Evolutionary conservation across 2,113 vertebrate genomes (phyloP).

Genomic region (Aegotheles bennettii): DNA sequence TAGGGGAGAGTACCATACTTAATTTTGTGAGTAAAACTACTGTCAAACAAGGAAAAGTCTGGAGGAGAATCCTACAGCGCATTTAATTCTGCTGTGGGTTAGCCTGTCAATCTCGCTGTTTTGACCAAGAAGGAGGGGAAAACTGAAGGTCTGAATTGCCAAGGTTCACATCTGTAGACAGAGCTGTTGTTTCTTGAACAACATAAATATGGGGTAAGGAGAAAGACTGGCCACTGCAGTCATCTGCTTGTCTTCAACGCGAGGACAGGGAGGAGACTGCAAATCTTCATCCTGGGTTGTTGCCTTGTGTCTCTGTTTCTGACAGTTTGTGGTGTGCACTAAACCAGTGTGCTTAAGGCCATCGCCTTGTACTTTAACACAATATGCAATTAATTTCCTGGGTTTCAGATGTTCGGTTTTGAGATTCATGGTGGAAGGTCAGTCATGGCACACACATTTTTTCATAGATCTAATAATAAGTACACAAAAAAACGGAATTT

Average conservation of each 20-base stretch:
- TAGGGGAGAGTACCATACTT: neutral
- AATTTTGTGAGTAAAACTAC: neutral
- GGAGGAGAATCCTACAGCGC: neutral
- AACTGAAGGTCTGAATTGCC: neutral
- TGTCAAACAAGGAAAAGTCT: neutral
- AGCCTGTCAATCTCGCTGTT: neutral
- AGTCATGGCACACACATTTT: rapidly evolving
- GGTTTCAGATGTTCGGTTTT: neutral
- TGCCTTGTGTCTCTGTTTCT: neutral
- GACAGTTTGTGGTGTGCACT: neutral
- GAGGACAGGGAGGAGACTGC: neutral
- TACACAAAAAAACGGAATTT: neutral
- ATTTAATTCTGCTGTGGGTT: neutral
- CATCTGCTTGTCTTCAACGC: neutral
- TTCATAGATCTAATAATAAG: rapidly evolving
- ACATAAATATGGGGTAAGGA: neutral
- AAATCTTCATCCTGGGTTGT: neutral
- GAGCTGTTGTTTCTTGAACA: neutral
- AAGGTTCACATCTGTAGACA: neutral
- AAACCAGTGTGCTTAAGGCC: neutral
- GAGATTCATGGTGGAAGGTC: neutral
- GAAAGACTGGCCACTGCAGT: neutral
- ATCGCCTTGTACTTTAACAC: neutral
- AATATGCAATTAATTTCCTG: neutral
- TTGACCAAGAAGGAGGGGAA: neutral